Percentiles rank a stretch among this genome's conserved stretches.
Conservation (phyloP, 2,888 invertebrate genomes). For the Noctua fimbriata region DNA sequence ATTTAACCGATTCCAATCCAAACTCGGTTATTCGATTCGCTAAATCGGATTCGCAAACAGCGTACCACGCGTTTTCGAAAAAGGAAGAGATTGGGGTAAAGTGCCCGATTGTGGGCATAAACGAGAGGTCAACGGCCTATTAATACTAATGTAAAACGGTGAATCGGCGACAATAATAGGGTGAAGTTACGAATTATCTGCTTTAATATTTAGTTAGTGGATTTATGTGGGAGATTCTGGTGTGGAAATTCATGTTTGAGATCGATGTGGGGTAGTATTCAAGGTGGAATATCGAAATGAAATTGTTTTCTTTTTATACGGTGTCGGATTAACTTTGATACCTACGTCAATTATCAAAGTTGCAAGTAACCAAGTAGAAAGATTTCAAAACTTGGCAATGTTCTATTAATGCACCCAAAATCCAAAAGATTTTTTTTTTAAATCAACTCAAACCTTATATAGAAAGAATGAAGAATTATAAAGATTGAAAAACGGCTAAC, state of each 20-base stretch:
- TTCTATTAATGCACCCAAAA: neutral
- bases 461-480: neutral
- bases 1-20: slow-evolving; percentile 67
- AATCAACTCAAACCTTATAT: neutral
- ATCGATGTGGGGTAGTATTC: neutral
- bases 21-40: slow-evolving; percentile 66
- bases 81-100: slow-evolving; percentile 75
- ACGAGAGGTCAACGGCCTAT: slow-evolving; percentile 76
- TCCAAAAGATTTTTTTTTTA: neutral
- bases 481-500: neutral
- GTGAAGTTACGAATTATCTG: slow-evolving; percentile 59
- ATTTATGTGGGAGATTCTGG: slow-evolving; percentile 26
- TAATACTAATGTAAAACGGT: slow-evolving; percentile 73
- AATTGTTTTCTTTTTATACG: neutral
- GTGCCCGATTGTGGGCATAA: slow-evolving; percentile 68
- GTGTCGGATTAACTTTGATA: neutral
- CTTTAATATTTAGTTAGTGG: slow-evolving; percentile 36
- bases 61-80: slow-evolving; percentile 79
- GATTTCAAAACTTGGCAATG: neutral
- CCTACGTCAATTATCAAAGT: neutral
- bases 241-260: neutral
- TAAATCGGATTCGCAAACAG: slow-evolving; percentile 68
- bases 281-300: neutral
- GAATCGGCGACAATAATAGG: slow-evolving; percentile 66
- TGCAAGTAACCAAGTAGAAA: neutral